These are phyloP conservation scores for Esperia sulphurella DNA, from an alignment of 2,888 invertebrate species.

Conservation along the genomic window DNA sequence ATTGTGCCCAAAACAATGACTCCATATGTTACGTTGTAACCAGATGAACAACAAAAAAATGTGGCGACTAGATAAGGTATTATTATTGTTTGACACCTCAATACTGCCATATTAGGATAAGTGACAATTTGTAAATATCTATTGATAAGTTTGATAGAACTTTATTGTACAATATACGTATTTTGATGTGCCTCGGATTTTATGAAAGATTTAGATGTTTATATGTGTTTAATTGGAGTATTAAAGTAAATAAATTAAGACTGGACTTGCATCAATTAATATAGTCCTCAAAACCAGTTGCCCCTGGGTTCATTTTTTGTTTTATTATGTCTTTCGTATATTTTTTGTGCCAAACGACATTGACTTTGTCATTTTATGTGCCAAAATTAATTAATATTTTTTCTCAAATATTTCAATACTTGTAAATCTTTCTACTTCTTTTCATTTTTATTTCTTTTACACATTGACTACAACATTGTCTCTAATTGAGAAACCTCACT, in stretches of 20 bases:
- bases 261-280: constrained; percentile 43
- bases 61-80: constrained; percentile 23
- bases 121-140: constrained; percentile 53
- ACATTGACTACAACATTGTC: too few relatives aligned
- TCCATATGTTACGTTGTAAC: constrained; percentile 17
- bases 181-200: constrained; percentile 75
- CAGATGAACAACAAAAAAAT: constrained; percentile 21
- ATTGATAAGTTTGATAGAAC: constrained; percentile 30
- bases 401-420: too few relatives aligned
- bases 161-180: constrained; percentile 60
- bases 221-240: constrained; percentile 46
- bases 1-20: constrained; percentile 23
- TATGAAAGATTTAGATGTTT: constrained; percentile 65
- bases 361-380: neutral
- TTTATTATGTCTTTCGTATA: neutral
- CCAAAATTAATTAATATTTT: neutral
- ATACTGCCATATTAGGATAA: constrained; percentile 73
- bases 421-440: too few relatives aligned
- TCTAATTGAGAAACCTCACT: too few relatives aligned
- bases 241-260: constrained; percentile 44
- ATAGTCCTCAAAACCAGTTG: neutral
- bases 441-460: too few relatives aligned
- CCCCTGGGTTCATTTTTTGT: too few relatives aligned
- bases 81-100: constrained; percentile 58
- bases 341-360: neutral